Evolutionary conservation across 2,888 invertebrate species (phyloP).

Genomic region (Lydus trimaculatus): DNA sequence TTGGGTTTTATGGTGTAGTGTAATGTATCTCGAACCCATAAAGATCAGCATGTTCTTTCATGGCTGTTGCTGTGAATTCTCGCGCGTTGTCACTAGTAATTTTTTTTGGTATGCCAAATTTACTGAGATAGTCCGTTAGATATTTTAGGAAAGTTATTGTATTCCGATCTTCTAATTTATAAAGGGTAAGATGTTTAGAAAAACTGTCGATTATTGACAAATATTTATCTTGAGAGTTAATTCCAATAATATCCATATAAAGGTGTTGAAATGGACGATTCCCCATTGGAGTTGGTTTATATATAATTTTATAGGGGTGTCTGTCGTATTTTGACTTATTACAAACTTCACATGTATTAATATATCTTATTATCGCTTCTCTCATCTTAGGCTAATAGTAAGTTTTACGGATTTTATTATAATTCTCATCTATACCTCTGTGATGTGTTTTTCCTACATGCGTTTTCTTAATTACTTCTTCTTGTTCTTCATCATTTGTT

Average conservation of each 20-base stretch:
- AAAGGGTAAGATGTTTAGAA: neutral
- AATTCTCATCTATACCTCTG: neutral
- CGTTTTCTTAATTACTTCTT: neutral
- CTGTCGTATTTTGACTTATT: slow-evolving; percentile 5
- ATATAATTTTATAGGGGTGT: neutral
- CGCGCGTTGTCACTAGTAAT: neutral
- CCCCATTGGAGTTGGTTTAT: neutral
- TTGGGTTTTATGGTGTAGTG: slow-evolving; percentile 2
- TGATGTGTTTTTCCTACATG: slow-evolving; percentile 6
- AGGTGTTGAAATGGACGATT: slow-evolving; percentile 5
- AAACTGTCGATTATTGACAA: slow-evolving; percentile 9
- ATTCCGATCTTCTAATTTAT: slow-evolving; percentile 8
- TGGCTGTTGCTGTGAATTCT: slow-evolving; percentile 4
- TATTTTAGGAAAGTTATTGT: too few species aligned
- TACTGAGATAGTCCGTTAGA: neutral
- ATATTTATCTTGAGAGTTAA: neutral
- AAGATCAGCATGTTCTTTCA: neutral
- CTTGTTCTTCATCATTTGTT: neutral
- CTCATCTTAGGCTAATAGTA: slow-evolving; percentile 8
- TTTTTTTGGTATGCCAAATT: neutral
- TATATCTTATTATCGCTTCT: slow-evolving; percentile 1
- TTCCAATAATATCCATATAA: slow-evolving; percentile 10
- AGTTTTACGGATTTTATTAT: neutral
- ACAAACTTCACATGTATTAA: slow-evolving; percentile 1
- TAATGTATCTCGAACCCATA: neutral